Evolutionary conservation across 2,888 invertebrate genomes (phyloP).

Genomic region (Amiota minor): DNA sequence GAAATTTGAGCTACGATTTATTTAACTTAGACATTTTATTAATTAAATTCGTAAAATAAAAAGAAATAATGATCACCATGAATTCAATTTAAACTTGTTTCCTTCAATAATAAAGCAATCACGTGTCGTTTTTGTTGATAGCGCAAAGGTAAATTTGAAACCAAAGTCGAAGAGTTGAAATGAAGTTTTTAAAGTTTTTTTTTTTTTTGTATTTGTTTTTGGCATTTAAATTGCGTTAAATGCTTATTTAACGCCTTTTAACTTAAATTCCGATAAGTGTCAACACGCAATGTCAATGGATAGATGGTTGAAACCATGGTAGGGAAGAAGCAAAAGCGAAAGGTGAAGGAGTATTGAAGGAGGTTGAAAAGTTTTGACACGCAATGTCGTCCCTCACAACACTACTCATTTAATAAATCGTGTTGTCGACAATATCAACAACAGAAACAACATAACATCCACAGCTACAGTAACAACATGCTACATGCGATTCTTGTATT

Average conservation of each 20-base stretch:
- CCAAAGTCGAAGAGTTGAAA: slow-evolving; percentile 7
- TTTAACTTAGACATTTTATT: slow-evolving; percentile 19
- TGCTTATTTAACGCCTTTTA: slow-evolving; percentile 60
- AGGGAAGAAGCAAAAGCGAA: too few relatives aligned
- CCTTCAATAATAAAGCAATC: slow-evolving; percentile 25
- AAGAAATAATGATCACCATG: not conserved
- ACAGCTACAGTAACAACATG: not conserved
- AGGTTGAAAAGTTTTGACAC: slow-evolving; percentile 25
- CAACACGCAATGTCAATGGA: slow-evolving; percentile 53
- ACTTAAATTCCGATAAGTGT: slow-evolving; percentile 51
- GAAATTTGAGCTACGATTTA: slow-evolving; percentile 25
- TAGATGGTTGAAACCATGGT: too few relatives aligned
- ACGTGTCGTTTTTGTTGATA: slow-evolving; percentile 21
- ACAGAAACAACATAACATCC: too few relatives aligned
- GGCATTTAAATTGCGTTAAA: slow-evolving; percentile 52
- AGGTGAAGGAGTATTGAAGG: too few relatives aligned
- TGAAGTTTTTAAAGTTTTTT: not conserved
- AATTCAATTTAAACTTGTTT: not conserved
- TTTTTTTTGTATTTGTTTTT: slow-evolving; percentile 1
- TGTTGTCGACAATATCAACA: not conserved
- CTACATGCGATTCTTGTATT: not conserved
- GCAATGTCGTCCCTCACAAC: slow-evolving; percentile 17
- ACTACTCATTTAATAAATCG: slow-evolving; percentile 27
- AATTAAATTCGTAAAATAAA: slow-evolving; percentile 18
- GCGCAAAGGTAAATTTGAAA: not conserved